These are phyloP conservation scores for Oreortyx pictus DNA, from an alignment of 2,797 vertebrate genomes.

Conservation along the genomic window DNA sequence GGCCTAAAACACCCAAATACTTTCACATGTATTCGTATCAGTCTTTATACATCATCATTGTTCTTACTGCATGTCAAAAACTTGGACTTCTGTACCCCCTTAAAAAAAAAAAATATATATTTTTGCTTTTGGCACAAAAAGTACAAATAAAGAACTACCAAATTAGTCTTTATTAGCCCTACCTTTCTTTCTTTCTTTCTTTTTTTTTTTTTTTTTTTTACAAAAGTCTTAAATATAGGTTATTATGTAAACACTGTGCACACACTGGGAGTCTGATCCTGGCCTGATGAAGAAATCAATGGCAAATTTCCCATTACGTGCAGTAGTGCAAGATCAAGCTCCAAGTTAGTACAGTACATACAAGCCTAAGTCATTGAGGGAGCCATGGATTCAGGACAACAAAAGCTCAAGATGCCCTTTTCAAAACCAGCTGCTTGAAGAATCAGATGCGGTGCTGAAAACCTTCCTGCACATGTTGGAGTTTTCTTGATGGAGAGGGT, in stretches of 20 bases:
- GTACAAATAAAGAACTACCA: conserved; percentile 28
- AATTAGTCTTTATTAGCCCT: conserved; percentile 14
- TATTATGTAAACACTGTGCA: conserved; percentile 93
- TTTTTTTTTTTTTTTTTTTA: conserved; percentile 47
- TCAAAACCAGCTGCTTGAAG: conserved; percentile 79
- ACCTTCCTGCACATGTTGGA: conserved; percentile 95
- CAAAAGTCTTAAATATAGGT: conserved; percentile 90
- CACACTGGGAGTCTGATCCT: conserved; percentile 64
- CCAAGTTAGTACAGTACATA: not conserved
- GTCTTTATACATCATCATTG: conserved; percentile 47
- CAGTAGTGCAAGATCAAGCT: conserved; percentile 55
- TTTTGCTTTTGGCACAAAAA: conserved; percentile 34
- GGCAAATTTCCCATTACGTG: conserved; percentile 45
- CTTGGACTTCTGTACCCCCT: not conserved
- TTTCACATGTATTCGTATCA: conserved; percentile 40
- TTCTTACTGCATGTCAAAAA: conserved; percentile 15
- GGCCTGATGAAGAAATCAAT: conserved; percentile 58
- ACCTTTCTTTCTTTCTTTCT: not conserved
- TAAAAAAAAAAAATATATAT: not conserved
- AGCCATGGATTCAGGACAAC: not conserved
- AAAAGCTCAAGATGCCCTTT: not conserved
- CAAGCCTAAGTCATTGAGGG: not conserved
- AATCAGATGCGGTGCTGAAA: conserved; percentile 78
- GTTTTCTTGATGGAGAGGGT: conserved; percentile 97
- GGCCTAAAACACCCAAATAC: conserved; percentile 31